Evolutionary conservation across 1,140 invertebrate species (phyloP).

Genomic region (Lethrus apterus): DNA sequence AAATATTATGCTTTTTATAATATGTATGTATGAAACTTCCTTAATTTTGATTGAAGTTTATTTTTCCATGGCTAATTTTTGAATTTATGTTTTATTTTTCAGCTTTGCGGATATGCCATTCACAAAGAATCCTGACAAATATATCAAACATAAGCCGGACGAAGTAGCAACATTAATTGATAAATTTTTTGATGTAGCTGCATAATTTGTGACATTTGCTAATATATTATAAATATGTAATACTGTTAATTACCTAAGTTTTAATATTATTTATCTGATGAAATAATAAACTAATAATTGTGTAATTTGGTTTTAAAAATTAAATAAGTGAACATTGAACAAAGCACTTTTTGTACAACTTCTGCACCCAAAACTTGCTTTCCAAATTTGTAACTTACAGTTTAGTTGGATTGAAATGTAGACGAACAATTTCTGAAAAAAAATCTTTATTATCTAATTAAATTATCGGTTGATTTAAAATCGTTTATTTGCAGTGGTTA

Average conservation of each 20-base stretch:
- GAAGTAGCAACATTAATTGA: slow-evolving; percentile 73
- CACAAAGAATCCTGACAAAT: slow-evolving; percentile 90
- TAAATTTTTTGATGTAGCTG: slow-evolving; percentile 78
- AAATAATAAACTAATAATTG: background rate
- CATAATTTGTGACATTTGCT: slow-evolving; percentile 41
- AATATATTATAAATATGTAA: background rate
- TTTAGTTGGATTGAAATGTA: background rate
- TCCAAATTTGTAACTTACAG: too few species aligned
- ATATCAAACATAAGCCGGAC: slow-evolving; percentile 84
- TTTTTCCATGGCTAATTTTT: slow-evolving; percentile 1
- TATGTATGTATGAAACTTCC: slow-evolving; percentile 45
- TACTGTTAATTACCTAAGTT: too few species aligned
- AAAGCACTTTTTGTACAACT: background rate
- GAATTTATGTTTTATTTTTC: slow-evolving; percentile 38
- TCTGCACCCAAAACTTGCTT: background rate
- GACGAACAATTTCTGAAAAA: background rate
- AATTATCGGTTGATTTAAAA: background rate
- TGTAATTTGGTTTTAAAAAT: background rate
- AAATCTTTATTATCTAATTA: background rate
- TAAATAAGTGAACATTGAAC: background rate
- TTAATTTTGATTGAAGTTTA: background rate
- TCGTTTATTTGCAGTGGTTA: background rate
- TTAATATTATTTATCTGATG: too few species aligned
- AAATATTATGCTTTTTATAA: slow-evolving; percentile 75
- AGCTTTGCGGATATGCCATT: slow-evolving; percentile 68